Evolutionary conservation across 1,140 invertebrate genomes (phyloP).

Genomic region (Nasonia longicornis): DNA sequence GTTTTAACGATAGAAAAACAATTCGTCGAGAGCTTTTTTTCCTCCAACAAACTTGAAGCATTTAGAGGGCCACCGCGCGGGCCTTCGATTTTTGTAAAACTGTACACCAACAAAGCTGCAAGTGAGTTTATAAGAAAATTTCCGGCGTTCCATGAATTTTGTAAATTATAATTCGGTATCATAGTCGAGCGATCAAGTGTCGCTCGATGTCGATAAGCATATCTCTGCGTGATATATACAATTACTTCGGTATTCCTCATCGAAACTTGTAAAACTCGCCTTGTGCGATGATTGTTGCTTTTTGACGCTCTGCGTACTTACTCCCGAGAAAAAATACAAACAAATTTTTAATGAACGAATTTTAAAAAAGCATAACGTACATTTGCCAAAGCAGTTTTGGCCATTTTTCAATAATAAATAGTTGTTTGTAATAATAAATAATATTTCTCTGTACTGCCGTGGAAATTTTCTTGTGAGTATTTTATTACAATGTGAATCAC

Average conservation of each 20-base stretch:
- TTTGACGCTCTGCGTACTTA: conserved; percentile 36
- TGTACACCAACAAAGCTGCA: conserved; percentile 7
- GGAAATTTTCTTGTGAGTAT: not conserved
- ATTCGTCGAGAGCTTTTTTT: conserved; percentile 25
- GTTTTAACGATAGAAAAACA: not conserved
- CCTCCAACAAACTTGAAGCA: conserved; percentile 25
- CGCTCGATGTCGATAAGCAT: conserved; percentile 20
- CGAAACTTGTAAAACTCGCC: conserved; percentile 36
- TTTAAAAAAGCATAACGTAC: conserved; percentile 35
- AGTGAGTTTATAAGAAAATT: conserved; percentile 2
- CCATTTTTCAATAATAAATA: not conserved
- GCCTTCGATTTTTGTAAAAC: conserved; percentile 29
- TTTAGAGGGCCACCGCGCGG: conserved; percentile 21
- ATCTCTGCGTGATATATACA: conserved; percentile 23
- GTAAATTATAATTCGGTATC: conserved; percentile 10
- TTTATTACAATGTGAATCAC: not conserved
- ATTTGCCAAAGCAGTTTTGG: not conserved
- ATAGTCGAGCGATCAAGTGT: not conserved
- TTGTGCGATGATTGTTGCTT: conserved; percentile 11
- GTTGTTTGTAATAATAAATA: not conserved
- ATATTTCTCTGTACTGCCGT: not conserved
- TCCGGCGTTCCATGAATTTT: conserved; percentile 30
- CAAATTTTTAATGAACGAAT: conserved; percentile 26
- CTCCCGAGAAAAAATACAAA: not conserved
- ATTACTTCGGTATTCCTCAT: conserved; percentile 36